Evolutionary conservation across 2,113 vertebrate genomes (phyloP).

Genomic region (Erpornis zantholeuca): DNA sequence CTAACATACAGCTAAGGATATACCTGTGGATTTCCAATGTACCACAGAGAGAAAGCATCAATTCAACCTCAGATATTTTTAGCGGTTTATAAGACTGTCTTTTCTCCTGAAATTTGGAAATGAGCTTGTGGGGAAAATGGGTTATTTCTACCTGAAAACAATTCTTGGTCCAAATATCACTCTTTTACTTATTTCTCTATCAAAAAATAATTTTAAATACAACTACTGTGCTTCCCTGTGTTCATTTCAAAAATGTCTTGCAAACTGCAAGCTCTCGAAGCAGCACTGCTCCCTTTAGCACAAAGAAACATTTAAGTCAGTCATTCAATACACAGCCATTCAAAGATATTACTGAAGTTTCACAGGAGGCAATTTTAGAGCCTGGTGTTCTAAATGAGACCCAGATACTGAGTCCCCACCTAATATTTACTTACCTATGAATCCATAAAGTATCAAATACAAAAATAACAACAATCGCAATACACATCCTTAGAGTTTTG

Average conservation of each 20-base stretch:
- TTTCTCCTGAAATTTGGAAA: background rate
- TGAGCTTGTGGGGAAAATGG: background rate
- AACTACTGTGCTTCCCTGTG: background rate
- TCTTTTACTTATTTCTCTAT: background rate
- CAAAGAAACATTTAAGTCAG: background rate
- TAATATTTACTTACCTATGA: background rate
- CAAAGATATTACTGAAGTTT: background rate
- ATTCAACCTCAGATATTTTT: background rate
- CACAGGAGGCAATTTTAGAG: background rate
- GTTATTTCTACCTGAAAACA: background rate
- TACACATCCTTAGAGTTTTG: background rate
- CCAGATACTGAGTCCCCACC: background rate
- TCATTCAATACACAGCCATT: background rate
- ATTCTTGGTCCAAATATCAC: background rate
- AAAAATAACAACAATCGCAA: background rate
- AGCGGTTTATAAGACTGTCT: background rate
- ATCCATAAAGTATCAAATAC: slow-evolving; percentile 2
- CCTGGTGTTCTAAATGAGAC: background rate
- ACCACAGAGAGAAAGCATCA: background rate
- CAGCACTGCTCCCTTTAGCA: background rate
- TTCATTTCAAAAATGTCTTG: background rate
- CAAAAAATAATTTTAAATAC: slow-evolving; percentile 30
- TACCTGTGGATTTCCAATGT: background rate
- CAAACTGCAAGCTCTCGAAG: background rate
- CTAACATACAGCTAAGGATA: background rate